Percentiles rank a stretch among this genome's conserved stretches.
These are phyloP conservation scores for Sitophilus oryzae DNA, from an alignment of 1,140 invertebrate genomes.

Conservation along the genomic window DNA sequence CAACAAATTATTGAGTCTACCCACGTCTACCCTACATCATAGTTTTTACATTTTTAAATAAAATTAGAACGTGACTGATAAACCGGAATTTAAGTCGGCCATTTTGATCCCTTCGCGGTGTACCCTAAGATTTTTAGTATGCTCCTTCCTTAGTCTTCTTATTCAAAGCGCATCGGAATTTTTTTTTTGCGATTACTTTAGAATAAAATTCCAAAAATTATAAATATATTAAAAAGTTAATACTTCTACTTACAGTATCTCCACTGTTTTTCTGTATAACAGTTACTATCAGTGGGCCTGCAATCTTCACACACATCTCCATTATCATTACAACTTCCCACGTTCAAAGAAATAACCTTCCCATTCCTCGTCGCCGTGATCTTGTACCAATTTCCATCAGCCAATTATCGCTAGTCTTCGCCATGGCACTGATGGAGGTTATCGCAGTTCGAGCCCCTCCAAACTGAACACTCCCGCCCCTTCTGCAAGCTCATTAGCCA, in stretches of 20 bases:
- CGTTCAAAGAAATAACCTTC: slow-evolving; percentile 74
- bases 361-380: slow-evolving; percentile 86
- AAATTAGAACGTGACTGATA: no score
- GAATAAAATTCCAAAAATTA: no score
- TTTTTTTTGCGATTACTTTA: no score
- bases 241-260: slow-evolving; percentile 58
- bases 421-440: slow-evolving; percentile 63
- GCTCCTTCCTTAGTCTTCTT: no score
- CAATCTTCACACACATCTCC: slow-evolving; percentile 83
- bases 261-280: slow-evolving; percentile 80
- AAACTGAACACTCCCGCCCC: slow-evolving; percentile 83
- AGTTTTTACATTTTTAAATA: no score
- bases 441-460: slow-evolving; percentile 82
- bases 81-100: no score
- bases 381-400: slow-evolving; percentile 86
- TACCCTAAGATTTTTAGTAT: no score
- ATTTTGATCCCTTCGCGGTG: no score
- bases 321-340: slow-evolving; percentile 73
- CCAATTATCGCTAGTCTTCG: slow-evolving; percentile 55
- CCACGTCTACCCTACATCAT: no score
- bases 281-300: slow-evolving; percentile 67
- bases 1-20: no score
- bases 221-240: no score
- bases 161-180: no score
- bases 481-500: slow-evolving; percentile 80